These are phyloP conservation scores for Kuschelorhynchus macadamiae DNA, from an alignment of 2,888 invertebrate genomes.

Conservation along the genomic window DNA sequence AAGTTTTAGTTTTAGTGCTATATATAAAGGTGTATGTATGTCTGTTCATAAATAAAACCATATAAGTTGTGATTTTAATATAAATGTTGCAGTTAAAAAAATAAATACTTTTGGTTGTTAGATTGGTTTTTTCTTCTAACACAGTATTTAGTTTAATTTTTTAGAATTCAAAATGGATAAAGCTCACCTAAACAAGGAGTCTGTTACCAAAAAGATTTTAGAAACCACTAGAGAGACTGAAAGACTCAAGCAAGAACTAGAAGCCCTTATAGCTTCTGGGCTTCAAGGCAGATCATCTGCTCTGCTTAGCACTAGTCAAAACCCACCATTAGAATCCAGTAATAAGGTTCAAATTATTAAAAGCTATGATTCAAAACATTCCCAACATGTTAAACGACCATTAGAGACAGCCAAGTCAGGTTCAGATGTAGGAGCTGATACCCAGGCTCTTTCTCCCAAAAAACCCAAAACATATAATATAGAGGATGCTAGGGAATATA, in stretches of 20 bases:
- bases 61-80: too few species aligned
- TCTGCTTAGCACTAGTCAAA: background rate
- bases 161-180: slow-evolving; percentile 42
- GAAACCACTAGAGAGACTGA: slow-evolving; percentile 65
- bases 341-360: slow-evolving; percentile 55
- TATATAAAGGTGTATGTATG: too few species aligned
- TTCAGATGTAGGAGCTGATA: background rate
- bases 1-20: too few species aligned
- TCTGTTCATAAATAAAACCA: too few species aligned
- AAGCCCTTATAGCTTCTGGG: slow-evolving; percentile 61
- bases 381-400: slow-evolving; percentile 42
- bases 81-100: too few species aligned
- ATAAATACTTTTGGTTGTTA: too few species aligned
- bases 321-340: slow-evolving; percentile 22
- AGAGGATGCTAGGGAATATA: slow-evolving; percentile 71
- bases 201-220: slow-evolving; percentile 57
- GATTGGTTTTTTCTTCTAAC: too few species aligned
- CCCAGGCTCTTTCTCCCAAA: slow-evolving; percentile 43
- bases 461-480: slow-evolving; percentile 68
- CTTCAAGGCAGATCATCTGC: slow-evolving; percentile 42
- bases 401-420: background rate
- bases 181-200: slow-evolving; percentile 32
- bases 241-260: slow-evolving; percentile 62
- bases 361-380: slow-evolving; percentile 53
- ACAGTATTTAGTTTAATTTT: too few species aligned